phyloP scores from a whole-genome alignment of 2,797 vertebrate genomes.

The Sebastes matsubarae region DNA sequence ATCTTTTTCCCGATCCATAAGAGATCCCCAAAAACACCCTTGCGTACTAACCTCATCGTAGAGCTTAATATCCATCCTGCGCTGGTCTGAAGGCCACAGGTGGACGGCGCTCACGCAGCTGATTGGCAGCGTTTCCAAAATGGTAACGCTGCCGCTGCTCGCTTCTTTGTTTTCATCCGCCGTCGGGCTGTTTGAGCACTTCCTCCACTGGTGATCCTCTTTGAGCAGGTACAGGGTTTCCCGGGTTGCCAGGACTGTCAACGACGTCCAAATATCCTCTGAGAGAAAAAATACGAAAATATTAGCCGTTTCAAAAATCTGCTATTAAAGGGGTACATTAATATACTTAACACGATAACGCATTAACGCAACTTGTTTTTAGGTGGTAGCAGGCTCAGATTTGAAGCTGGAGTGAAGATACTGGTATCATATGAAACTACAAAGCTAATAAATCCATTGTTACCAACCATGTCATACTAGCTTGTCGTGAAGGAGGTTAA shows the following conservation, averaged over 20 bases:
- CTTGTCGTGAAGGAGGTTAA: too few species aligned
- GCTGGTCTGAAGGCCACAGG: conserved; percentile 83
- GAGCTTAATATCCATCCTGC: conserved; percentile 87
- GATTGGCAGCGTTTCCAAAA: conserved; percentile 89
- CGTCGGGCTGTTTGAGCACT: conserved; percentile 43
- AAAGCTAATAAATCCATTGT: too few species aligned
- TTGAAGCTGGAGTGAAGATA: too few species aligned
- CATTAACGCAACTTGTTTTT: too few species aligned
- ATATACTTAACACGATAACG: too few species aligned
- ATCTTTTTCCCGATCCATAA: neutral
- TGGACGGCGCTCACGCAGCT: conserved; percentile 91
- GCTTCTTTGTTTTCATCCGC: conserved; percentile 33
- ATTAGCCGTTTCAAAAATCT: neutral
- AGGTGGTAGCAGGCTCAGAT: too few species aligned
- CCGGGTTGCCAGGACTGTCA: conserved; percentile 89
- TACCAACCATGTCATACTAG: too few species aligned
- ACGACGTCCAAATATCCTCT: conserved; percentile 83
- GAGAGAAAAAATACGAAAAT: neutral
- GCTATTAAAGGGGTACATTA: too few species aligned
- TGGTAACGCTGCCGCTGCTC: conserved; percentile 52
- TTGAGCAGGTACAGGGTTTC: conserved; percentile 90
- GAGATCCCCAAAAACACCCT: neutral
- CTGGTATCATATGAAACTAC: too few species aligned
- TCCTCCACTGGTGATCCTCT: conserved; percentile 88
- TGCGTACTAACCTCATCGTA: conserved; percentile 89